These are phyloP conservation scores for Armadillidium nasatum DNA, from an alignment of 1,140 invertebrate genomes.

Conservation along the genomic window DNA sequence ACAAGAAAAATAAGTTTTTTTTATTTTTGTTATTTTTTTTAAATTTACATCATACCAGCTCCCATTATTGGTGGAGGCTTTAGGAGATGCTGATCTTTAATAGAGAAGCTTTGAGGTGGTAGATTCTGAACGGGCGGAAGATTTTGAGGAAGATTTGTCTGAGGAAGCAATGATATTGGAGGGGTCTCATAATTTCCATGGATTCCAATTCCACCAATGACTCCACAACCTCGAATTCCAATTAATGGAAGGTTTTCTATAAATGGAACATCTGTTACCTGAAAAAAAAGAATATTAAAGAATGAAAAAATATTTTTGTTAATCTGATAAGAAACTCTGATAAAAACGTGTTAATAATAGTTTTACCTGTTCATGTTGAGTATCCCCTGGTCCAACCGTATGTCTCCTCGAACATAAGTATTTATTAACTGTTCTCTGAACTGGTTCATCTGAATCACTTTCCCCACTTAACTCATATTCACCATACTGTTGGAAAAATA, in stretches of 20 bases:
- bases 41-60: slow-evolving; percentile 59
- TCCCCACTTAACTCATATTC: slow-evolving; percentile 60
- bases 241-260: slow-evolving; percentile 30
- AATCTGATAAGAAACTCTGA: not conserved
- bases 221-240: not conserved
- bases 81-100: slow-evolving; percentile 87
- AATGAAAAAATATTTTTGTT: not conserved
- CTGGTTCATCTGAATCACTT: slow-evolving; percentile 53
- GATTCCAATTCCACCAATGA: slow-evolving; percentile 25
- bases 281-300: not conserved
- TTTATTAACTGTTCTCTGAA: slow-evolving; percentile 42
- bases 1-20: no score
- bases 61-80: slow-evolving; percentile 85
- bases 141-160: slow-evolving; percentile 66
- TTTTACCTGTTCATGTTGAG: slow-evolving; percentile 40
- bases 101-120: slow-evolving; percentile 74
- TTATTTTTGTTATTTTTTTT: no score
- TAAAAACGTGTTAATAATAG: not conserved
- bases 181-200: slow-evolving; percentile 27
- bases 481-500: slow-evolving; percentile 56
- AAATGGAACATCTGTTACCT: slow-evolving; percentile 34
- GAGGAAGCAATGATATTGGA: slow-evolving; percentile 54
- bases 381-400: slow-evolving; percentile 54
- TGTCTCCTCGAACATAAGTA: slow-evolving; percentile 23
- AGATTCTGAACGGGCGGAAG: slow-evolving; percentile 69